Conservation (phyloP, 2,113 vertebrate genomes). For the Brachypodius melanocephalos region DNA sequence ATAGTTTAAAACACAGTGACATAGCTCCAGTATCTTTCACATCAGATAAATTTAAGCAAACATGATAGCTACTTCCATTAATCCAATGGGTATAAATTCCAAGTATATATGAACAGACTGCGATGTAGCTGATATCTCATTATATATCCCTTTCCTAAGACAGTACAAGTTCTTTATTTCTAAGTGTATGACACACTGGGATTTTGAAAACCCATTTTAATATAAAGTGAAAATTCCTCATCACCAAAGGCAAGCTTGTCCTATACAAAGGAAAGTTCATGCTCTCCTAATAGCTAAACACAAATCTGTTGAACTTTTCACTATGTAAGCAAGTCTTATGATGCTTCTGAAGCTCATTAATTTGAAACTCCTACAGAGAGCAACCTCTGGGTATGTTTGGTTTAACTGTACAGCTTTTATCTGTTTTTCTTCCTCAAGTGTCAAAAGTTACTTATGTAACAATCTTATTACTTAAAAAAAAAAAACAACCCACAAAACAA, state of each 20-base stretch:
- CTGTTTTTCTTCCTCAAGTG: neutral
- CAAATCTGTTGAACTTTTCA: neutral
- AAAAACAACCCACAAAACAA: neutral
- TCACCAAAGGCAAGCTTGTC: neutral
- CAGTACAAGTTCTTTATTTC: neutral
- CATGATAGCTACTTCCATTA: neutral
- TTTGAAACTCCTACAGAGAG: neutral
- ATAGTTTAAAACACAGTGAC: accelerated
- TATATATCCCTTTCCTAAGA: neutral
- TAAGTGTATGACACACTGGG: neutral
- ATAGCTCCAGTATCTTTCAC: neutral
- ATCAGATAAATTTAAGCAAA: neutral
- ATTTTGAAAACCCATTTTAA: neutral
- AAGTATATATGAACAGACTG: neutral
- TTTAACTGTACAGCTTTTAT: neutral
- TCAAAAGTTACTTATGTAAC: neutral
- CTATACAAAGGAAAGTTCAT: neutral
- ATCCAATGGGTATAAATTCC: neutral
- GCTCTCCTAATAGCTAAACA: neutral
- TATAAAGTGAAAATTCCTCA: neutral
- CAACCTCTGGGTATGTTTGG: neutral
- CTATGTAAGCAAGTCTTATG: neutral
- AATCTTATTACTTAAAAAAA: neutral
- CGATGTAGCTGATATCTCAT: neutral
- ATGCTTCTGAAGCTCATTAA: neutral